Conservation (phyloP, 2,888 invertebrate species). For the Drosophila kambysellisi region DNA sequence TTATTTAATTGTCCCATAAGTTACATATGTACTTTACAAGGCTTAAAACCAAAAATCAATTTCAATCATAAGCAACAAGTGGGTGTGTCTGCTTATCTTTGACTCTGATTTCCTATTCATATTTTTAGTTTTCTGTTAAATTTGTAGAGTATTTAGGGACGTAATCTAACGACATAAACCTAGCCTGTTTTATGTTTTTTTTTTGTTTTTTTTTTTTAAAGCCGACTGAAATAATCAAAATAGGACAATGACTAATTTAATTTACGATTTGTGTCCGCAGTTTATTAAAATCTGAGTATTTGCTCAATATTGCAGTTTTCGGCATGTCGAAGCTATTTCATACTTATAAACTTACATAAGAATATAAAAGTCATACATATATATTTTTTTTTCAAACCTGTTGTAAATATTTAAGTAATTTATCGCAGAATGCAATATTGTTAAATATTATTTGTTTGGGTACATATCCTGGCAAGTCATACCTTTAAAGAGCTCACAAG, state of each 20-base stretch:
- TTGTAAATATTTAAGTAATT: slow-evolving; percentile 46
- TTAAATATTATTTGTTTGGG: slow-evolving; percentile 21
- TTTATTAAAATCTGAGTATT: slow-evolving; percentile 9
- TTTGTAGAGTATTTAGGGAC: slow-evolving; percentile 44
- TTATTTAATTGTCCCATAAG: slow-evolving; percentile 26
- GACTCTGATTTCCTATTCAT: slow-evolving; percentile 54
- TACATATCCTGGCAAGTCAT: slow-evolving; percentile 20
- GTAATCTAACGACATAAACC: slow-evolving; percentile 41
- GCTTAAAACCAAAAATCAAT: slow-evolving; percentile 42
- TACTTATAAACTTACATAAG: slow-evolving; percentile 19
- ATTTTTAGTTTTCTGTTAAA: slow-evolving; percentile 16
- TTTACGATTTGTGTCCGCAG: slow-evolving; percentile 16
- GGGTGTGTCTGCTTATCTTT: slow-evolving; percentile 57
- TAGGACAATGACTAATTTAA: slow-evolving; percentile 25
- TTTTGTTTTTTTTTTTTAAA: slow-evolving; percentile 12
- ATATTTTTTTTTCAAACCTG: slow-evolving; percentile 20
- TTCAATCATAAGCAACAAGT: slow-evolving; percentile 50
- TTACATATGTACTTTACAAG: slow-evolving; percentile 6
- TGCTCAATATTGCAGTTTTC: slow-evolving; percentile 18
- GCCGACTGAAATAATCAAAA: slow-evolving; percentile 29
- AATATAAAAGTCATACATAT: slow-evolving; percentile 22
- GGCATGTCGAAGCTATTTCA: slow-evolving; percentile 25
- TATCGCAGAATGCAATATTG: slow-evolving; percentile 14
- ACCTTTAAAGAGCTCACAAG: slow-evolving; percentile 28
- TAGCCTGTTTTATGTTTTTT: slow-evolving; percentile 8